Evolutionary conservation across 2,113 vertebrate species (phyloP), one percentile per base, ranked within the genome.

Genomic region (Hippolais icterina): DNA sequence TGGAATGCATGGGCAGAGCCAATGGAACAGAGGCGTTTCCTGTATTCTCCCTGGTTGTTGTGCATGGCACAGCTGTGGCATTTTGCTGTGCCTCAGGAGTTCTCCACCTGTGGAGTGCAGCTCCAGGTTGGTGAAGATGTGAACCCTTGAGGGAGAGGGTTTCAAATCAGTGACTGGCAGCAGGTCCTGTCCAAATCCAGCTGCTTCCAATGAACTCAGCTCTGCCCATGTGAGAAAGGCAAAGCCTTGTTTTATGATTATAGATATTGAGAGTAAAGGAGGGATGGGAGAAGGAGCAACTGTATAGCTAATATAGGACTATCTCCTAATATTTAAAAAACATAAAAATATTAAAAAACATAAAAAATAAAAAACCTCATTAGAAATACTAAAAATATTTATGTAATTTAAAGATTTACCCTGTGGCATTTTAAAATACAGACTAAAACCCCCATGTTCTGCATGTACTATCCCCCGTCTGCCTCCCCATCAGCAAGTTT

Each of bases 371-470:
- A 39, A 39, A 39, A 39, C 37, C 37, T n/a, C 37, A 39, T 39
- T 39, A 39, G 37, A 39, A 39, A 39, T 39, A 39, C 11, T 39
- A 39, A 39, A 39, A 10, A 15, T 33, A 37, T 12, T 37, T 50
- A 24, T 64, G 12, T 57, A 42, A 72, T 50, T 75, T 79, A 8
- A 52, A 21, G 16, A 5, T 25, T 22, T 66, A 57, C 18, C 21
- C 7, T 59, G 8, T 42, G 35, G 23, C 14, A 59, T 61, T 92
- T 89, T 61, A 79, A 93, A 90, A 60, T 27, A 52, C 5, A 57
- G 20, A 33, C 8, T 37, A 60, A 46, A 57, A 2, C 2, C 15
- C 14, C 8, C 46, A 1, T 2, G 2, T 29, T 28, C 5, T 50
- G 2, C n/a, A 4, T 49, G 13, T 29, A 12, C 18, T 56, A 7